Percentiles rank a stretch among this genome's conserved stretches.
Evolutionary conservation across 2,888 invertebrate genomes (phyloP).

Genomic region (Petrolisthes manimaculis): DNA sequence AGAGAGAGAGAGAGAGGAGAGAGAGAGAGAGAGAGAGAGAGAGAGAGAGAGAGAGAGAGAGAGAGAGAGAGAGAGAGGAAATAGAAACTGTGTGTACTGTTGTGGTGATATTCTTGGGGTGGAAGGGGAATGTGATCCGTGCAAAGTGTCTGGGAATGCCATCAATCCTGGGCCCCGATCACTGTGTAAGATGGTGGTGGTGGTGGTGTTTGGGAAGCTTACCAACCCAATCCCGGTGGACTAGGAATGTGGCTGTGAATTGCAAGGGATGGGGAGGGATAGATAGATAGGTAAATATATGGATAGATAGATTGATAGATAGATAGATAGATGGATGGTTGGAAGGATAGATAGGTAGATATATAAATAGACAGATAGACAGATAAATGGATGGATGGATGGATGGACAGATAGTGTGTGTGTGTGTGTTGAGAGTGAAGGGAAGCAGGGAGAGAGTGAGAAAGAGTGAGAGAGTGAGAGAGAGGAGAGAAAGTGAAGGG

Average conservation of each 20-base stretch:
- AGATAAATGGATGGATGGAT: background rate
- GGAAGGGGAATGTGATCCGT: background rate
- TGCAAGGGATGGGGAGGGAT: background rate
- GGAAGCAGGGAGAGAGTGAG: background rate
- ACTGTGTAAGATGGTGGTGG: slow-evolving; percentile 3
- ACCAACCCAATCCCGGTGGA: background rate
- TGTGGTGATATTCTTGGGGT: background rate
- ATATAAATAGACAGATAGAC: background rate
- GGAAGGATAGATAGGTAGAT: background rate
- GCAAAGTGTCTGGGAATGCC: background rate
- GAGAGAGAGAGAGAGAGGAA: background rate
- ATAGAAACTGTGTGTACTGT: background rate
- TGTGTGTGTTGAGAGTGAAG: no score
- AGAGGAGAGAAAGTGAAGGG: background rate
- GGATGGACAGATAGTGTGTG: background rate
- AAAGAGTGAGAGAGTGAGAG: background rate
- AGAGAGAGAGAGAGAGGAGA: background rate
- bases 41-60: slow-evolving; percentile 19
- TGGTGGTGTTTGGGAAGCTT: slow-evolving; percentile 12
- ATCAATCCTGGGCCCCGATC: background rate
- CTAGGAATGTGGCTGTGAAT: background rate
- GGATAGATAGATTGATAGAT: background rate
- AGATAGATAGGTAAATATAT: background rate
- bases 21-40: slow-evolving; percentile 13
- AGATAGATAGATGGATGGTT: background rate